Conservation (phyloP, 2,888 invertebrate genomes). For the Aromia moschata region DNA sequence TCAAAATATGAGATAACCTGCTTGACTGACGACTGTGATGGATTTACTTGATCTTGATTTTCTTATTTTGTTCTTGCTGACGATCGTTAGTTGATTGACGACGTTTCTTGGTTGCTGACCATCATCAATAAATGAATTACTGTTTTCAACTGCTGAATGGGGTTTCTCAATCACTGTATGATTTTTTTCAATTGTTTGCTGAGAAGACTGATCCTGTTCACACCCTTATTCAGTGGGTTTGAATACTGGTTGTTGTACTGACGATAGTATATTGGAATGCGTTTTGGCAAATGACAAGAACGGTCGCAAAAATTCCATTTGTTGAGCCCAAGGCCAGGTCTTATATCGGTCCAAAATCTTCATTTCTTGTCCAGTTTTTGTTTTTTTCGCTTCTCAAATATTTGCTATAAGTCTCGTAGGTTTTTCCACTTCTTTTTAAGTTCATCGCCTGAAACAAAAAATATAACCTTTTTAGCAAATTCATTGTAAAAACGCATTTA, state of each 20-base stretch:
- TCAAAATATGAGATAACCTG: not conserved
- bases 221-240: not conserved
- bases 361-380: constrained; percentile 6
- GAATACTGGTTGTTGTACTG: not conserved
- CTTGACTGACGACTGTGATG: not conserved
- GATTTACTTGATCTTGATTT: not conserved
- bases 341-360: constrained; percentile 8
- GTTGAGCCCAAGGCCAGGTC: constrained; percentile 15
- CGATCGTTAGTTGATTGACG: not conserved
- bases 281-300: constrained; percentile 12
- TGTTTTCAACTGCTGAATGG: no score
- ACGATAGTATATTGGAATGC: constrained; percentile 5
- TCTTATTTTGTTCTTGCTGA: no score
- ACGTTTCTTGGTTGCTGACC: not conserved
- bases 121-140: not conserved
- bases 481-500: not conserved
- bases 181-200: no score
- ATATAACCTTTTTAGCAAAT: not conserved
- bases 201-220: no score
- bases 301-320: constrained; percentile 16
- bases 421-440: not conserved
- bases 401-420: constrained; percentile 3
- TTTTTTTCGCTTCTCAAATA: constrained; percentile 7
- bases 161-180: no score
- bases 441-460: not conserved